A percentile compares a stretch with the other conserved stretches of the same genome.
Conservation (phyloP, 2,113 vertebrate genomes). For the Perccottus glenii region DNA sequence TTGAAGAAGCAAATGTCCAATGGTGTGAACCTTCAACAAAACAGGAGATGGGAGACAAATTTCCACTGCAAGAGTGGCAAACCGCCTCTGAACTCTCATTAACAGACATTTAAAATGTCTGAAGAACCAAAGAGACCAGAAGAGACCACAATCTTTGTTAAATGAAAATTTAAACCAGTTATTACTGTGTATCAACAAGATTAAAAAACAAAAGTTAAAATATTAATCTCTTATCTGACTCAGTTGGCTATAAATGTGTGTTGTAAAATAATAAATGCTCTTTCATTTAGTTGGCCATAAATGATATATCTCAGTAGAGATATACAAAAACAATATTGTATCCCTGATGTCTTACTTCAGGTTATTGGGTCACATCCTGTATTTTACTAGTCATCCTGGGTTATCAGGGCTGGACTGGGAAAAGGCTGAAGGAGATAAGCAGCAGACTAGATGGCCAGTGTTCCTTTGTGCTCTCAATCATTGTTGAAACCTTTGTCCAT, state of each 20-base stretch:
- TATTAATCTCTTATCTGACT: background rate
- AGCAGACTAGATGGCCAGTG: constrained; percentile 60
- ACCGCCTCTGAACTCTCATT: constrained; percentile 34
- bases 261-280: too few species aligned
- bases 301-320: too few species aligned
- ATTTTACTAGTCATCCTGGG: constrained; percentile 65
- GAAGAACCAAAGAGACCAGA: too few species aligned
- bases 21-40: constrained; percentile 58
- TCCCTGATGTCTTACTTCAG: constrained; percentile 50
- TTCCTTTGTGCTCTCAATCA: constrained; percentile 55
- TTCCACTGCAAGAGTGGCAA: constrained; percentile 57
- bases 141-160: too few species aligned
- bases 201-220: too few species aligned
- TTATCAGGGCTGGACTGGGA: constrained; percentile 76
- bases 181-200: too few species aligned
- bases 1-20: constrained; percentile 68
- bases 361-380: constrained; percentile 75
- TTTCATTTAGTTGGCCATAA: constrained; percentile 7
- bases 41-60: constrained; percentile 26
- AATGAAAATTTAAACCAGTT: too few species aligned
- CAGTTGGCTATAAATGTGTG: too few species aligned
- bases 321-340: constrained; percentile 62
- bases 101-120: too few species aligned
- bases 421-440: constrained; percentile 66
- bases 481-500: constrained; percentile 40